Evolutionary conservation across 2,888 invertebrate species (phyloP).

Genomic region (Escarpia spicata): DNA sequence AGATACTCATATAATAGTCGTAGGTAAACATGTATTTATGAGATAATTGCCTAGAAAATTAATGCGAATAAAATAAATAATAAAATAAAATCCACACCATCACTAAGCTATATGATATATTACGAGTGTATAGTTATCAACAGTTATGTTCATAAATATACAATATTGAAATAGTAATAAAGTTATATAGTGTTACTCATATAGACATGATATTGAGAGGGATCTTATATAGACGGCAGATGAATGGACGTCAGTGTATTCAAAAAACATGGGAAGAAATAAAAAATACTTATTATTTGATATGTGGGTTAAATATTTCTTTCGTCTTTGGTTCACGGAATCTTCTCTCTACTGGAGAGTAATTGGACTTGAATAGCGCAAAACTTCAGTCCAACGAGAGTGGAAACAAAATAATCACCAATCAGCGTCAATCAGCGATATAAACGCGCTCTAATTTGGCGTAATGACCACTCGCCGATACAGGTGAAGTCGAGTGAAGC

Average conservation of each 20-base stretch:
- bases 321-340: background rate
- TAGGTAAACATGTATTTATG: too few relatives aligned
- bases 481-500: conserved; percentile 6
- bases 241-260: background rate
- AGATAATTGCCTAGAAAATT: too few relatives aligned
- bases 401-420: conserved; percentile 13
- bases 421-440: background rate
- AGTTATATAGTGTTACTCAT: too few relatives aligned
- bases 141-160: too few relatives aligned
- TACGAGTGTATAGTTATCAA: too few relatives aligned
- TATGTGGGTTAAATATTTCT: background rate
- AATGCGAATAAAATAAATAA: too few relatives aligned
- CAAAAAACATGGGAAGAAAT: background rate
- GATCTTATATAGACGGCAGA: background rate
- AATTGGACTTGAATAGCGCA: background rate
- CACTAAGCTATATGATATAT: too few relatives aligned
- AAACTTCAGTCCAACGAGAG: background rate
- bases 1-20: too few relatives aligned
- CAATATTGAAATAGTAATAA: too few relatives aligned
- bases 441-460: background rate
- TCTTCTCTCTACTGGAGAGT: background rate
- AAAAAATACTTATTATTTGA: background rate
- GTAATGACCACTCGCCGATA: background rate
- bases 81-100: too few relatives aligned
- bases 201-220: too few relatives aligned